Percentiles rank a stretch among this genome's conserved stretches.
phyloP scores from a whole-genome alignment of 2,888 invertebrate genomes.

The Apodemia hepburni region DNA sequence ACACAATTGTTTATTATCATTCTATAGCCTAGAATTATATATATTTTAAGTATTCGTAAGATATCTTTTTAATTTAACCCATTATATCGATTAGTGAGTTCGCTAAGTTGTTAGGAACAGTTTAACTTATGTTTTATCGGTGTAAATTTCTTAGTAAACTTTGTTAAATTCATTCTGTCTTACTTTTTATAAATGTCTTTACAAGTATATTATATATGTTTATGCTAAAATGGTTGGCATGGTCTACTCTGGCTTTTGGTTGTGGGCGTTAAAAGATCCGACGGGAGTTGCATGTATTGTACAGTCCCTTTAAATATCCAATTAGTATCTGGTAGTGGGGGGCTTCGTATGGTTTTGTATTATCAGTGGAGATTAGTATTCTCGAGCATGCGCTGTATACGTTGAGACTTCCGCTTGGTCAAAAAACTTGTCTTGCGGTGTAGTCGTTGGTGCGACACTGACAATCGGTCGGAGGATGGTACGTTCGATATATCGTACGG shows the following conservation, averaged over 20 bases:
- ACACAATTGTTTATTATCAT: too few species aligned
- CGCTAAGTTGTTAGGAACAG: too few species aligned
- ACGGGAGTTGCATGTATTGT: conserved; percentile 31
- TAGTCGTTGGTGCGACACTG: conserved; percentile 49
- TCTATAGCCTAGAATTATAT: too few species aligned
- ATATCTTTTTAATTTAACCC: too few species aligned
- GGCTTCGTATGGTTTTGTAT: conserved; percentile 53
- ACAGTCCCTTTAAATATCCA: conserved; percentile 23
- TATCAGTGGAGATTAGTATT: conserved; percentile 57
- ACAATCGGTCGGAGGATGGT: conserved; percentile 78
- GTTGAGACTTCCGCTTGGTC: conserved; percentile 74
- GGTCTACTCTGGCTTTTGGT: conserved; percentile 72
- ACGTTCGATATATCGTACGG: conserved; percentile 45
- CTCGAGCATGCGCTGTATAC: conserved; percentile 77
- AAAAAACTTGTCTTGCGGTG: conserved; percentile 46
- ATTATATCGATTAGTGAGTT: too few species aligned
- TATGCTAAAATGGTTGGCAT: conserved; percentile 55
- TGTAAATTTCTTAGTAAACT: neutral
- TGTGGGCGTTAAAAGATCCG: conserved; percentile 55
- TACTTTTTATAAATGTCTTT: conserved; percentile 1
- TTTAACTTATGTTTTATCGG: neutral
- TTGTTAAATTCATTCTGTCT: neutral
- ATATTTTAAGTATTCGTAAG: too few species aligned
- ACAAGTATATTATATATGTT: conserved; percentile 9
- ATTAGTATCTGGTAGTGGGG: conserved; percentile 35